Evolutionary conservation across 2,888 invertebrate genomes (phyloP), one percentile per base, ranked within the genome.

Genomic region (Agonum fuliginosum): DNA sequence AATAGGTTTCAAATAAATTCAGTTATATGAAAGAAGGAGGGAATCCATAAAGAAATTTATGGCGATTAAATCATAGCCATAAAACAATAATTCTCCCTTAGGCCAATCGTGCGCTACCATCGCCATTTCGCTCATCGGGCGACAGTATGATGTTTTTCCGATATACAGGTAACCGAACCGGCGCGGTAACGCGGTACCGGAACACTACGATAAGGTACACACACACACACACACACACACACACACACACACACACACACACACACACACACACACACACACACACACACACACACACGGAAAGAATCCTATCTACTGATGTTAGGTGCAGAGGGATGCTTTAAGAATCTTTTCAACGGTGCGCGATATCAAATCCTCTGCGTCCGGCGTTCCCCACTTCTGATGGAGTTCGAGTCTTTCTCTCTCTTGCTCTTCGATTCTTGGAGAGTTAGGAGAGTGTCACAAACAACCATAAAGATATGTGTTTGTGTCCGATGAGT

Each of bases 111-210:
- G 46, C n/a, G 12, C 24, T 1, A 8, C n/a, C 6, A 30, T 62
- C 37, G 10, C 20, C 17, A 37, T 22, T 10, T 27, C 62, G 58
- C 19, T 58, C 43, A 20, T 10, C 22, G 41, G 43, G 37, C 54
- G 73, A 74, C 74, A 74, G 46, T 62, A 65, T 74, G 74, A 74
- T 74, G 74, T 74, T 74, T 74, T 74, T 74, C 74, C 74, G 74
- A 74, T 74, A 74, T 74, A 74, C 74, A 74, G 74, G 74, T 62
- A 74, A 74, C 24, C 65, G 65, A 74, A 65, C 43, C 74, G 48
- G 72, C 58, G 58, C 41, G 62, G 62, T 41, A 73, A 58, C 54
- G 58, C 73, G n/a, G 72, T 72, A 72, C 41, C 73, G 62, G 58
- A 73, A 58, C 54, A 72, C 73, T 17, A 34, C 30, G 72, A 65